Base-by-base conservation (phyloP, 2,113 vertebrate genomes). In the Macrotis lagotis region DNA sequence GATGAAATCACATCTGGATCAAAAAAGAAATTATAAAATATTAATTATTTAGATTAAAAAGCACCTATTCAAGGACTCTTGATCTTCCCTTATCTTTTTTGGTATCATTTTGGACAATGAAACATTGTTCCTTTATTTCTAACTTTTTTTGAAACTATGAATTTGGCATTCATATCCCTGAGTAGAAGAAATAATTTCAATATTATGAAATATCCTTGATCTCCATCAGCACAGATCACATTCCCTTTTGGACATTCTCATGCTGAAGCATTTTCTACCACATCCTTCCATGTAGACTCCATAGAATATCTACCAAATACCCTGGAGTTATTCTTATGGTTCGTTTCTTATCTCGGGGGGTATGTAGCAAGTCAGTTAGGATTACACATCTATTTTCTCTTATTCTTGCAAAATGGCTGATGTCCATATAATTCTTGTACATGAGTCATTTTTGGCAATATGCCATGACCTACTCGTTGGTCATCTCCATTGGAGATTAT, bases 41-140 rank as follows among this genome's bases (percentile, higher is more conserved):
- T 2, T 0, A 0, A 50, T 3, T 24, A 94, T 2, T 91, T 90
- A 89, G 7, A 7, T 0, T 0, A 6, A 50, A 14, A 8, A 92
- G 48, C 91, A 92, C 52, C 25, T 19, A 44, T 59, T 90, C 22
- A 4, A 74, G 8, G 2, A 0, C 0, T 44, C 91, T 92, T 90
- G 50, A 91, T 89, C 6, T 52, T 47, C 16, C 44, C 49, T 90
- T 31, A 7, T 3, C 14, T 44, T 83, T n/a, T 88, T 25, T 25
- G 24, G 88, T 94, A 51, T 19, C 19, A 48, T 88, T 50, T 90
- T 26, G 51, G 3, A 26, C 0, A 28, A 37, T 59, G 2, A 94
- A 37, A 16, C 31, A 66, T 37, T 37, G 31, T 66, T 37, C 1
- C 55, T 12, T 66, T 31, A 66, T 37, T 37, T 37, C 16, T 14